Base-by-base conservation (phyloP, 1,140 invertebrate genomes). In the Aradophagus sp. region DNA sequence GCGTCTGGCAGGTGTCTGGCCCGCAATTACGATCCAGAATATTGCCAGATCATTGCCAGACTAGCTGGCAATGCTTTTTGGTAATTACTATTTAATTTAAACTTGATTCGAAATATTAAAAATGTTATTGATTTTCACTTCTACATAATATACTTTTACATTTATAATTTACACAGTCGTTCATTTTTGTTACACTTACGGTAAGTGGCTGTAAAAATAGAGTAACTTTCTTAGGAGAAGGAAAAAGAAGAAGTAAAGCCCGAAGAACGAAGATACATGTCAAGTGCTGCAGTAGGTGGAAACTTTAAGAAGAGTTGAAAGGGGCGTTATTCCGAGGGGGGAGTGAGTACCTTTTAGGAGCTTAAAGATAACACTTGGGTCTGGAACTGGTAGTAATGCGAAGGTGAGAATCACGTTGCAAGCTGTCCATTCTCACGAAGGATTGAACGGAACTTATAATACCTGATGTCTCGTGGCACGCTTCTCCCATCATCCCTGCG, bases 321-420 rank as follows among this genome's bases (percentile, higher is more conserved):
- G 76, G 77, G 73, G 72, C 45, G 68, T 65, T 59, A 61, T 47
- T 34, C 39, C 61, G 35, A 65, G 59, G 53, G 56, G 59, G 26
- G 52, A 53, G 59, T 63, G 75, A 81, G 74, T 80, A 79, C 79
- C 82, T 84, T 82, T 84, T 82, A 82, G 80, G 48, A 77, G 81
- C 80, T 84, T 84, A 84, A 77, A 80, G 80, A 82, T 83, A 81
- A 83, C 78, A 81, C 79, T 81, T 75, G 74, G 73, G 68, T 70
- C 63, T 53, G 58, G 69, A 80, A 78, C 72, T 74, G 56, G 77
- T 78, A 77, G 78, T 77, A 81, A 79, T 79, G 77, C 77, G 71
- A 76, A 81, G 78, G 77, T 77, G 79, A 83, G 75, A 75, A 77
- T 78, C 75, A 45, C 69, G 63, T 76, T 72, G 71, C 78, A 82